Percentiles rank a stretch among this genome's conserved stretches.
phyloP scores from a whole-genome alignment of 2,888 invertebrate genomes.

The Drosophila longiperda region DNA sequence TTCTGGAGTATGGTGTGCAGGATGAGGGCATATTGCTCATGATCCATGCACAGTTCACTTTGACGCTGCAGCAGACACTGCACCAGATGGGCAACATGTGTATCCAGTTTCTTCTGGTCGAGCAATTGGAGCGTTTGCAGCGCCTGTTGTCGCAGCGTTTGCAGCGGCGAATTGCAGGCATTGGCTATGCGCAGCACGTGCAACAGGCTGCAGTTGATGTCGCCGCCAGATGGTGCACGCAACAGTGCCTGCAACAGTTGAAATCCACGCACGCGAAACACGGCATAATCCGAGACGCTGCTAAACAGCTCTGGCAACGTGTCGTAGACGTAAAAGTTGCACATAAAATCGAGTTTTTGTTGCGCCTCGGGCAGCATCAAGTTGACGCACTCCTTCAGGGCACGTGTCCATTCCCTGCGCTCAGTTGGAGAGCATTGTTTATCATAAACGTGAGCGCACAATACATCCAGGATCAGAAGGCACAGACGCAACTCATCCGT shows the following conservation, averaged over 20 bases:
- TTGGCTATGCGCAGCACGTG: slow-evolving; percentile 83
- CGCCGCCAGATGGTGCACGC: background rate
- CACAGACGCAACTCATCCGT: slow-evolving; percentile 54
- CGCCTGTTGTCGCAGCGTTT: slow-evolving; percentile 86
- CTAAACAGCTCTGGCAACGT: slow-evolving; percentile 39
- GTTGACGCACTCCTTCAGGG: slow-evolving; percentile 85
- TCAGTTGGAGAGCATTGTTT: slow-evolving; percentile 35
- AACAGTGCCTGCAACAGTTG: slow-evolving; percentile 75
- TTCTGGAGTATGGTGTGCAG: slow-evolving; percentile 87
- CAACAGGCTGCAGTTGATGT: slow-evolving; percentile 48
- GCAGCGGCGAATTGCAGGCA: slow-evolving; percentile 87
- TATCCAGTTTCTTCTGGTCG: slow-evolving; percentile 29
- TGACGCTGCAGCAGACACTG: slow-evolving; percentile 82
- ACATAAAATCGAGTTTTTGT: slow-evolving; percentile 87
- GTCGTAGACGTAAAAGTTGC: slow-evolving; percentile 86
- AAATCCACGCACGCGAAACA: slow-evolving; percentile 86
- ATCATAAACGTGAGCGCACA: slow-evolving; percentile 45
- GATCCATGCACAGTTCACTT: slow-evolving; percentile 88
- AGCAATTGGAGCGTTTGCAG: slow-evolving; percentile 86
- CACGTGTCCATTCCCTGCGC: slow-evolving; percentile 70
- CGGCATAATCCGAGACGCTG: slow-evolving; percentile 83
- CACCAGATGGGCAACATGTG: slow-evolving; percentile 84
- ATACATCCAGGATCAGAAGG: slow-evolving; percentile 69
- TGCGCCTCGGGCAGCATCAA: slow-evolving; percentile 85
- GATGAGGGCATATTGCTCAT: slow-evolving; percentile 88